Base-by-base conservation (phyloP, 1,140 invertebrate genomes). In the Dufourea novaeangliae region DNA sequence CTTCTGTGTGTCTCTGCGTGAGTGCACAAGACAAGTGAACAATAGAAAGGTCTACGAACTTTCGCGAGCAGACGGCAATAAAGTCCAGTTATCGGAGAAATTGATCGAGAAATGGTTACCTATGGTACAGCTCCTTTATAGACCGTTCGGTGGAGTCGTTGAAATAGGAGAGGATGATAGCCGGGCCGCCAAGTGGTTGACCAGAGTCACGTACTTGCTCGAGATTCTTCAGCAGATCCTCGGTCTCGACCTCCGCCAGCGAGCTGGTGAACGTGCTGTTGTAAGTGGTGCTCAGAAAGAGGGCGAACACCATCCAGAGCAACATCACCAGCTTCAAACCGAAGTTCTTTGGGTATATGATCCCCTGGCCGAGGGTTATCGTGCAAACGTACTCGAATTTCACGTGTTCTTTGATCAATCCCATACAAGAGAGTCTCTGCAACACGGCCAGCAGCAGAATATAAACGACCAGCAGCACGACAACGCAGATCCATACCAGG, bases 251-350 rank as follows among this genome's bases (percentile, higher is more conserved):
- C 10, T 52, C 29, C 29, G 54, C 54, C 44, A 83, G 32, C 4
- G 62, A 80, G 25, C 74, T 80, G 52, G 67, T 78, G 68, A 82
- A 76, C n/a, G 62, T 71, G 57, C 67, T 67, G 39, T 68, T 70
- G 14, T 78, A 83, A 12, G 73, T n/a, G 50, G 46, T 57, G 41
- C 46, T 80, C 39, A 62, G 27, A 29, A 61, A 50, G 6, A 78
- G 39, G 0, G 50, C 57, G 29, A 69, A 76, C 8, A 76, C 7
- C 8, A 76, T 59, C 78, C 80, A 79, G 3, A 76, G 25, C 0
- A 56, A 37, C 25, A 80, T 7, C 6, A 77, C 44, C 22, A 72
- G 56, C 1, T 72, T 20, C 20, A 82, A 20, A 0, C 68, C 71
- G 10, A 37, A 20, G 17, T 56, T 80, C 4, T 27, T 62, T 1